A percentile compares a stretch with the other conserved stretches of the same genome.
These are phyloP conservation scores for Gyrodactylus salaris DNA, from an alignment of 1,140 invertebrate species.

Conservation along the genomic window DNA sequence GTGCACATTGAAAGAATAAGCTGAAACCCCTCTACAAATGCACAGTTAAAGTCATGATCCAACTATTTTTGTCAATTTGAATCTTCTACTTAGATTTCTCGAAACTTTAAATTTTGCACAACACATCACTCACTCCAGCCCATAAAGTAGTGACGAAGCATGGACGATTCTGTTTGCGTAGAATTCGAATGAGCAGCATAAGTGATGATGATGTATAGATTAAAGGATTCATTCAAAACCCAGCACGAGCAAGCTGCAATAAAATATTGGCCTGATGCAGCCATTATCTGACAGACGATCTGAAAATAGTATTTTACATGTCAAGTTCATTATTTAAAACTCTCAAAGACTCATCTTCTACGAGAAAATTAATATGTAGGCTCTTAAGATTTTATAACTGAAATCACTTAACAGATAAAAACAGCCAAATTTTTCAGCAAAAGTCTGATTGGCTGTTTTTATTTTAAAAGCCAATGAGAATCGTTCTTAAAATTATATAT, in stretches of 20 bases:
- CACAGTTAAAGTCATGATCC: too few species aligned
- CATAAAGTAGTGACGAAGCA: constrained; percentile 17
- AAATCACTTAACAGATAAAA: too few species aligned
- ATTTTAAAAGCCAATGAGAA: too few species aligned
- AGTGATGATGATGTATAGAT: constrained; percentile 21
- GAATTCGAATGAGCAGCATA: constrained; percentile 18
- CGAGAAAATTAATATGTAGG: too few species aligned
- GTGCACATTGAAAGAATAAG: not conserved
- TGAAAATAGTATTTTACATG: too few species aligned
- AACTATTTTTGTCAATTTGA: too few species aligned
- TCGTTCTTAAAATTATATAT: too few species aligned
- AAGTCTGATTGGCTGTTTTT: not conserved
- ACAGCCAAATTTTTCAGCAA: too few species aligned
- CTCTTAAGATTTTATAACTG: too few species aligned
- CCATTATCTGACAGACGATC: constrained; percentile 18
- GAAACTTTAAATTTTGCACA: not conserved
- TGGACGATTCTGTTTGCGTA: constrained; percentile 14
- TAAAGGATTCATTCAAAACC: constrained; percentile 24
- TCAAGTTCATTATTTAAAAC: too few species aligned
- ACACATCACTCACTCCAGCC: constrained; percentile 16
- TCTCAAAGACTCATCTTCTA: too few species aligned
- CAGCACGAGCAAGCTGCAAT: constrained; percentile 23
- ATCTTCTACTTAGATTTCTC: too few species aligned
- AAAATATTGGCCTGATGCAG: constrained; percentile 21
- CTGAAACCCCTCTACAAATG: not conserved